These are phyloP conservation scores for Meloidogyne chitwoodi DNA, from an alignment of 1,140 invertebrate species.

Conservation along the genomic window DNA sequence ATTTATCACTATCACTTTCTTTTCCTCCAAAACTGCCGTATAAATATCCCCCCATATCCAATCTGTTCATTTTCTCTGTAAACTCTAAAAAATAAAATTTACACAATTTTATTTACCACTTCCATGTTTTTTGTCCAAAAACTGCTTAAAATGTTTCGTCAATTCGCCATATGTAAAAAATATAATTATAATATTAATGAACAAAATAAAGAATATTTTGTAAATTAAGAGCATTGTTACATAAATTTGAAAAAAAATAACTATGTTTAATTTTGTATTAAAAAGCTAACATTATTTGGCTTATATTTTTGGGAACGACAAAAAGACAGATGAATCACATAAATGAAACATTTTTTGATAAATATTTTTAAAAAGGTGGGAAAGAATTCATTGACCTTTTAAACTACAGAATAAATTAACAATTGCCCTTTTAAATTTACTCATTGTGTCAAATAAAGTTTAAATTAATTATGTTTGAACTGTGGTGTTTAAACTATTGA, in stretches of 20 bases:
- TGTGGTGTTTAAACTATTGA: no score
- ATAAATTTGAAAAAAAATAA: no score
- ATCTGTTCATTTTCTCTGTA: not conserved
- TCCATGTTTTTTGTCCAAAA: not conserved
- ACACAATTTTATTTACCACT: not conserved
- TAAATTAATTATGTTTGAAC: no score
- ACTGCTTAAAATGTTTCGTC: not conserved
- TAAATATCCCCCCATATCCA: not conserved
- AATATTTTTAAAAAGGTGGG: not conserved
- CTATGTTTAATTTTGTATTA: no score
- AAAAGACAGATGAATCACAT: not conserved
- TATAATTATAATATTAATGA: not conserved
- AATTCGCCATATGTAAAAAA: not conserved
- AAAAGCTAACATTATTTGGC: no score
- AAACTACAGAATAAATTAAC: no score
- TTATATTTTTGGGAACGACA: not conserved
- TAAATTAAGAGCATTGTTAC: not conserved
- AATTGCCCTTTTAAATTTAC: not conserved
- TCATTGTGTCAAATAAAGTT: no score
- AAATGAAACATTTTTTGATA: not conserved
- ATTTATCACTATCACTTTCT: not conserved
- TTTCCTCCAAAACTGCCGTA: not conserved
- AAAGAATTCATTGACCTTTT: not conserved
- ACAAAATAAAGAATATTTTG: not conserved
- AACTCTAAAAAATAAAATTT: not conserved